Evolutionary conservation across 2,797 vertebrate species (phyloP).

Genomic region (Mormyrops attenuatus): DNA sequence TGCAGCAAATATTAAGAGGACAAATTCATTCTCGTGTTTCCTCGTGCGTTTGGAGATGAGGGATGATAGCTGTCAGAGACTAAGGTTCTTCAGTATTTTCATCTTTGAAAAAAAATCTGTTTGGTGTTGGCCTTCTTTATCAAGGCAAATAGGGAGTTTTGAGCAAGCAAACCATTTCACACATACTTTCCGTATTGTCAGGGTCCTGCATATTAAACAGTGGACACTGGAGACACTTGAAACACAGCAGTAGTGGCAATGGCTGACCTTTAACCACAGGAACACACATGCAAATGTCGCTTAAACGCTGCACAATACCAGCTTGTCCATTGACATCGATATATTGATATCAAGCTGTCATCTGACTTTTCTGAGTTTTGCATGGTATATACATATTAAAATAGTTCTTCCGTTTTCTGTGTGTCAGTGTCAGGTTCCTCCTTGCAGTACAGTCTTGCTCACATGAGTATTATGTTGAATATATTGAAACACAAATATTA

Average conservation of each 20-base stretch:
- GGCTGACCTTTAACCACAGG: not conserved
- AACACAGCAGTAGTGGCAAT: not conserved
- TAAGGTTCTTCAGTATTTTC: not conserved
- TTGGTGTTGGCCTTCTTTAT: not conserved
- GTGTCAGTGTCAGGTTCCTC: not conserved
- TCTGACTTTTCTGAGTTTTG: not conserved
- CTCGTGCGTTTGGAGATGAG: not conserved
- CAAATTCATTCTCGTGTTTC: not conserved
- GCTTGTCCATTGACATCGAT: not conserved
- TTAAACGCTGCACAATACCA: not conserved
- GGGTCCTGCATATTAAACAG: not conserved
- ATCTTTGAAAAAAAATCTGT: not conserved
- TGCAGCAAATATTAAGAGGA: constrained; percentile 22
- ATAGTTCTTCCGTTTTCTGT: not conserved
- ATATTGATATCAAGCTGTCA: not conserved
- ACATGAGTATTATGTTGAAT: not conserved
- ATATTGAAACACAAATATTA: not conserved
- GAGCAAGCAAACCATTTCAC: not conserved
- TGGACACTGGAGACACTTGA: not conserved
- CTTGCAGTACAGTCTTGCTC: not conserved
- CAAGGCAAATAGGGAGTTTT: not conserved
- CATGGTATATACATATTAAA: not conserved
- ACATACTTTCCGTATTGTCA: not conserved
- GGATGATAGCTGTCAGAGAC: not conserved
- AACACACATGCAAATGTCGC: not conserved